These are phyloP conservation scores for Acridotheres tristis DNA, from an alignment of 2,797 vertebrate species.

Conservation along the genomic window DNA sequence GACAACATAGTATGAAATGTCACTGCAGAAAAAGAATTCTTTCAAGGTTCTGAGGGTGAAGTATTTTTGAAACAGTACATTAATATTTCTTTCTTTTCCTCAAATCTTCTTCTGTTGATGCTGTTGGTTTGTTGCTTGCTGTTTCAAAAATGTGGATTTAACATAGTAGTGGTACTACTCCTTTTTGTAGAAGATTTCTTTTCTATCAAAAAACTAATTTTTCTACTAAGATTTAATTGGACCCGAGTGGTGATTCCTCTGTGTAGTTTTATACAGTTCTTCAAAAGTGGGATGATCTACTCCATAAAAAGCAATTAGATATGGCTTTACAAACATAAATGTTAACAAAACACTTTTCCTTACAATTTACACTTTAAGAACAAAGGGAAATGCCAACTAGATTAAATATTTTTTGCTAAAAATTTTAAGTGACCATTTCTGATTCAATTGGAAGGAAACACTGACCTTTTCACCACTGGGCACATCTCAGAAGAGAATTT, in stretches of 20 bases:
- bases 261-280: neutral
- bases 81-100: neutral
- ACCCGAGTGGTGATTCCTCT: neutral
- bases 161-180: neutral
- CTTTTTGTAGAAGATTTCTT: neutral
- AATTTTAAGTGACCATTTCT: neutral
- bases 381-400: neutral
- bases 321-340: neutral
- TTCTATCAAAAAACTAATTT: neutral
- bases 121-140: neutral
- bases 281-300: neutral
- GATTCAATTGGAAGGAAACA: neutral
- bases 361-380: neutral
- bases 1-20: neutral
- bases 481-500: neutral
- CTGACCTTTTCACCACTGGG: neutral
- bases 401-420: neutral
- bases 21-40: neutral
- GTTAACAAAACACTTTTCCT: neutral
- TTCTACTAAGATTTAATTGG: neutral
- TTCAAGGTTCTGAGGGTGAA: neutral
- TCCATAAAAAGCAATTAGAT: neutral
- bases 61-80: neutral
- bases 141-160: neutral
- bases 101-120: neutral